These are phyloP conservation scores for Ageneiosus marmoratus DNA, from an alignment of 2,113 vertebrate species.

Conservation along the genomic window DNA sequence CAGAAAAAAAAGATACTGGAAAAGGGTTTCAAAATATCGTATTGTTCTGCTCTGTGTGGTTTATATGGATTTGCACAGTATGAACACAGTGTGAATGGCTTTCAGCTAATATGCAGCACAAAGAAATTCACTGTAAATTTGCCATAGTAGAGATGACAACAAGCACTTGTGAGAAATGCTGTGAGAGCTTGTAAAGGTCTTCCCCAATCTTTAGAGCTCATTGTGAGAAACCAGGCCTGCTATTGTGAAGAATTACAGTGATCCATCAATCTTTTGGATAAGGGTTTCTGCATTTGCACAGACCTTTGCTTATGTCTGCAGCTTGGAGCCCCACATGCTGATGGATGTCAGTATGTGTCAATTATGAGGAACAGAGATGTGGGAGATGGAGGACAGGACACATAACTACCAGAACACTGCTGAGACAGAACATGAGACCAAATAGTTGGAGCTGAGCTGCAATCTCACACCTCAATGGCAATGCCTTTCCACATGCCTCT, in stretches of 20 bases:
- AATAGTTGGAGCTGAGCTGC: slow-evolving; percentile 10
- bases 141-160: slow-evolving; percentile 8
- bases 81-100: background rate
- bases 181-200: slow-evolving; percentile 20
- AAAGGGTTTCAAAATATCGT: background rate
- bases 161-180: slow-evolving; percentile 21
- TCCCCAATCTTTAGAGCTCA: background rate
- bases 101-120: background rate
- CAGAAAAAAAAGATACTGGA: background rate
- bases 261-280: background rate
- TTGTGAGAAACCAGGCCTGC: background rate
- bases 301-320: background rate
- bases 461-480: slow-evolving; percentile 27
- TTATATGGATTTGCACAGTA: background rate
- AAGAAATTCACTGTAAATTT: slow-evolving; percentile 9
- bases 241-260: background rate
- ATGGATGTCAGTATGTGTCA: background rate
- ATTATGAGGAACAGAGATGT: background rate
- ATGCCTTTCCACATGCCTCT: background rate
- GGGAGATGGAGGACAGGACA: background rate
- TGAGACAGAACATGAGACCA: slow-evolving; percentile 41
- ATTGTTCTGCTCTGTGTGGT: background rate
- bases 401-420: slow-evolving; percentile 35
- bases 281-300: background rate
- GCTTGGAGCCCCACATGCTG: background rate